These are phyloP conservation scores for Magallana nippona DNA, from an alignment of 2,888 invertebrate species.

Conservation along the genomic window DNA sequence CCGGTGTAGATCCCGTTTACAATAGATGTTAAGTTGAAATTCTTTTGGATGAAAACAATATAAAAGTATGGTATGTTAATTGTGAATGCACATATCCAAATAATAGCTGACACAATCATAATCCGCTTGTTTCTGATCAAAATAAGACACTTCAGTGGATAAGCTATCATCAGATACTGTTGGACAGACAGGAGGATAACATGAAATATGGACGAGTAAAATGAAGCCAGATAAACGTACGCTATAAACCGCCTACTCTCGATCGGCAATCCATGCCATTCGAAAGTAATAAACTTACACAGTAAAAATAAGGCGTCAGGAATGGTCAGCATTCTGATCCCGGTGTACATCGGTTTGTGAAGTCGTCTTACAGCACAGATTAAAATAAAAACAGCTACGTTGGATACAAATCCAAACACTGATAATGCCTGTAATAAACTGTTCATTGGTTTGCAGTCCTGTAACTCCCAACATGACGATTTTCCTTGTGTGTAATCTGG, in stretches of 20 bases:
- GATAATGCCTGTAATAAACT: slow-evolving; percentile 17
- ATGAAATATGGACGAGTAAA: slow-evolving; percentile 37
- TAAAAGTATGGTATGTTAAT: slow-evolving; percentile 37
- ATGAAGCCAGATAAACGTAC: slow-evolving; percentile 21
- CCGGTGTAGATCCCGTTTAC: slow-evolving; percentile 36
- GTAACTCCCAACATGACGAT: slow-evolving; percentile 3
- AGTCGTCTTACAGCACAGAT: slow-evolving; percentile 36
- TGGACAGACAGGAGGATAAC: slow-evolving; percentile 42
- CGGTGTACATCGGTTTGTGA: slow-evolving; percentile 41
- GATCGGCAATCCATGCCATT: not conserved
- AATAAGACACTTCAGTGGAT: slow-evolving; percentile 37
- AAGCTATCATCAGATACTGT: slow-evolving; percentile 40
- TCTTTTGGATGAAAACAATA: slow-evolving; percentile 22
- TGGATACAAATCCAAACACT: slow-evolving; percentile 33
- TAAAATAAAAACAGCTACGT: slow-evolving; percentile 35
- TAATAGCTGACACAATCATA: slow-evolving; percentile 14
- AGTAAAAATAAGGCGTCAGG: slow-evolving; percentile 39
- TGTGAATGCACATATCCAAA: slow-evolving; percentile 27
- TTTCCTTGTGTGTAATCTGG: not conserved
- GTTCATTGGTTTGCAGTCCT: slow-evolving; percentile 34
- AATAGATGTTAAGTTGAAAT: slow-evolving; percentile 1
- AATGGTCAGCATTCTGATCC: slow-evolving; percentile 30
- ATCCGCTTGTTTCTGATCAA: slow-evolving; percentile 39
- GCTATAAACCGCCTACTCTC: not conserved
- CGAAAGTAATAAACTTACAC: slow-evolving; percentile 1